Evolutionary conservation across 2,113 vertebrate genomes (phyloP).

Genomic region (Callochromis pleurospilus): DNA sequence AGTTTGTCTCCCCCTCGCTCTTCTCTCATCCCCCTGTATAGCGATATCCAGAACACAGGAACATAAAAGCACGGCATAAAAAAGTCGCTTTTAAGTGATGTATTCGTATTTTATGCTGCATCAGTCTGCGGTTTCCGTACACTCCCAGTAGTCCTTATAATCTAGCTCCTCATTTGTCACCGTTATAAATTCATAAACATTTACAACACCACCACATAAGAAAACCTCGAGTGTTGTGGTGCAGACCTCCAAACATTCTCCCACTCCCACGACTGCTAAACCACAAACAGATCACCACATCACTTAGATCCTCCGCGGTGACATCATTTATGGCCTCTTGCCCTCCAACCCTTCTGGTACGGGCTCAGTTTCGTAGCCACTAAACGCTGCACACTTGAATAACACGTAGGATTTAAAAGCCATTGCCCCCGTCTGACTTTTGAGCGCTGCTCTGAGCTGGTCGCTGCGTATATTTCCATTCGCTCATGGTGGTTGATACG

Average conservation of each 20-base stretch:
- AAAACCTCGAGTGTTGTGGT: slow-evolving; percentile 34
- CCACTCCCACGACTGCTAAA: slow-evolving; percentile 23
- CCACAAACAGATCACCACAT: slow-evolving; percentile 51
- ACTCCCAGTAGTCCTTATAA: slow-evolving; percentile 25
- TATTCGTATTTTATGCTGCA: neutral
- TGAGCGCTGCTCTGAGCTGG: neutral
- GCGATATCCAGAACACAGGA: neutral
- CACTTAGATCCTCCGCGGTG: slow-evolving; percentile 32
- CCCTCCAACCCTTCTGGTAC: neutral
- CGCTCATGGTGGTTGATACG: slow-evolving; percentile 30
- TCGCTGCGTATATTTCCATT: slow-evolving; percentile 51
- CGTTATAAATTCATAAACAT: slow-evolving; percentile 51
- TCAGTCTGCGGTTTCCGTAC: neutral
- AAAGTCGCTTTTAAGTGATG: neutral
- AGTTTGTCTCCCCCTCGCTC: neutral
- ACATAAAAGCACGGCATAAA: slow-evolving; percentile 1
- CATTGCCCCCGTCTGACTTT: slow-evolving; percentile 5
- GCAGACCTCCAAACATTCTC: slow-evolving; percentile 27
- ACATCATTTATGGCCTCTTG: slow-evolving; percentile 48
- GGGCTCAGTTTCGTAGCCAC: slow-evolving; percentile 1
- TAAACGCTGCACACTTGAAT: slow-evolving; percentile 1
- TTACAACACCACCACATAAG: slow-evolving; percentile 44
- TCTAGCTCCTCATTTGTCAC: slow-evolving; percentile 28
- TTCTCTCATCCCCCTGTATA: neutral
- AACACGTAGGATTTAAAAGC: neutral